phyloP scores from a whole-genome alignment of 2,113 vertebrate species.

The Sigmodon hispidus region DNA sequence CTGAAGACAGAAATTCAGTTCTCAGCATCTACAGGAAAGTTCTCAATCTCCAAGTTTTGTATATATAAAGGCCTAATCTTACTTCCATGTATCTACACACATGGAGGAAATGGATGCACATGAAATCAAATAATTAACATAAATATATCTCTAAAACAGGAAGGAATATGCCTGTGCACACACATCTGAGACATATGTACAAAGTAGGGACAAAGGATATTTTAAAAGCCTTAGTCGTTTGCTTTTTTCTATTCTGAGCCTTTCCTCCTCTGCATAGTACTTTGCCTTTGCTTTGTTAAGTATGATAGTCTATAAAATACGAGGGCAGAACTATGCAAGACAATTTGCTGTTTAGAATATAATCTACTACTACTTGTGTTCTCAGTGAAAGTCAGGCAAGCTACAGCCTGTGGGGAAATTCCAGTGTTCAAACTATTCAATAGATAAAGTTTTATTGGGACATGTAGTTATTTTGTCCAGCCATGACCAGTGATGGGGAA shows the following conservation, averaged over 20 bases:
- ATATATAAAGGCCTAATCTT: background rate
- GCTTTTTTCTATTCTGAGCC: background rate
- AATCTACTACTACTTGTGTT: background rate
- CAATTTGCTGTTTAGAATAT: background rate
- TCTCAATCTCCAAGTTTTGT: background rate
- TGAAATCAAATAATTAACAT: background rate
- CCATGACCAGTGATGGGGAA: background rate
- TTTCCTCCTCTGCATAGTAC: background rate
- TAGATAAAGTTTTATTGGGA: background rate
- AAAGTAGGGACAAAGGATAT: background rate
- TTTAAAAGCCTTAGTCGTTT: background rate
- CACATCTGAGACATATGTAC: background rate
- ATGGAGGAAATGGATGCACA: background rate
- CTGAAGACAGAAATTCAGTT: background rate
- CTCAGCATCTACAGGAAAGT: background rate
- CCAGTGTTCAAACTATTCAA: background rate
- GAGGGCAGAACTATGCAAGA: background rate
- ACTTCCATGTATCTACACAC: background rate
- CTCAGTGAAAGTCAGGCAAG: background rate
- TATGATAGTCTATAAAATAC: background rate
- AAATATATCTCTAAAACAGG: background rate
- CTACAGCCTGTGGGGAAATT: background rate
- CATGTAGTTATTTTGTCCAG: background rate
- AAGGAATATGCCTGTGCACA: background rate
- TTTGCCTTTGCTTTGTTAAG: background rate